Evolutionary conservation across 2,888 invertebrate species (phyloP).

Genomic region (Euclidia mi): DNA sequence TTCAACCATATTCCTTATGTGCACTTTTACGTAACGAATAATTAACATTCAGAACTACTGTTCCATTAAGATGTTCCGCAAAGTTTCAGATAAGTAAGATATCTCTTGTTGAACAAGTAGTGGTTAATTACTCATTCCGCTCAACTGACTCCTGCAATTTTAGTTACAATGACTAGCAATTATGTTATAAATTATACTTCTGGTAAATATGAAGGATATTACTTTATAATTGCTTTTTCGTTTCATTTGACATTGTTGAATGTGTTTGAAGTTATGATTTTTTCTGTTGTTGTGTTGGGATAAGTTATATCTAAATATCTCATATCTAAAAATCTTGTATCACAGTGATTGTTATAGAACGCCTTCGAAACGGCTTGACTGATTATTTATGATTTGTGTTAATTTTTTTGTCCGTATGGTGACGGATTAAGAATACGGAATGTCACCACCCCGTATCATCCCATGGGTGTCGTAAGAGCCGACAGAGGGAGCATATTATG

Average conservation of each 20-base stretch:
- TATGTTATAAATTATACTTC: constrained; percentile 12
- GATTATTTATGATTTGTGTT: no score
- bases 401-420: no score
- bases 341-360: no score
- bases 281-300: no score
- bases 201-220: background rate
- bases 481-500: no score
- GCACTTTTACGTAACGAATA: background rate
- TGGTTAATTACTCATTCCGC: constrained; percentile 24
- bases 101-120: constrained; percentile 15
- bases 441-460: no score
- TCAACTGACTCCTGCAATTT: constrained; percentile 16
- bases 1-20: background rate
- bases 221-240: constrained; percentile 2
- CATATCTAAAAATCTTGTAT: no score
- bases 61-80: constrained; percentile 12
- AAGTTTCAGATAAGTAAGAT: constrained; percentile 22
- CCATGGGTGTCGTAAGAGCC: no score
- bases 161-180: constrained; percentile 21
- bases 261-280: background rate
- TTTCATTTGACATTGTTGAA: constrained; percentile 6
- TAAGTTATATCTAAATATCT: no score
- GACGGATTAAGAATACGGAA: no score
- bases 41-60: background rate
- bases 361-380: no score